Evolutionary conservation across 92 coral and sea anemone genomes (phyloP), one percentile per base, ranked within the genome.

Genomic region (Heliopora coerulea): DNA sequence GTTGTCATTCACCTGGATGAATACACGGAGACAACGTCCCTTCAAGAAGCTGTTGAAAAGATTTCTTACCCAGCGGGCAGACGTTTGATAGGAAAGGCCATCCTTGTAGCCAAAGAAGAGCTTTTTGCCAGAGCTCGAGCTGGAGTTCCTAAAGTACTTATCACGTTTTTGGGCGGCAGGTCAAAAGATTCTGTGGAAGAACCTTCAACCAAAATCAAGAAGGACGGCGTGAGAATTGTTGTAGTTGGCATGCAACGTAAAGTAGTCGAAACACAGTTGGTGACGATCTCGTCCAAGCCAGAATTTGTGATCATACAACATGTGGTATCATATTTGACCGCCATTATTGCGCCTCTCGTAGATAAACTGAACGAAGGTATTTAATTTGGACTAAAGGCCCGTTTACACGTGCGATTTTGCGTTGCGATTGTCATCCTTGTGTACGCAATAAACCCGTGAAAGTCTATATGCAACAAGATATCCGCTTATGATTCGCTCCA

Each of bases 31-130:
- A 62, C 75, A 54, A 81, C 62, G 17, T 59, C 81, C 11, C 54
- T 89, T 6, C 78, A 73, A 28, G 44, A 67, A 29, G 95, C 87
- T 21, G 54, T 86, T 0, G 85, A 82, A 49, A 78, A 65, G 25
- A 82, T 91, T 10, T 46, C 60, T 26, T 62, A 83, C 50, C 81
- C 92, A 0, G 91, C 83, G 0, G 73, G 83, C 17, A 91, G 80
- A 31, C 85, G 91, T 11, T 86, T 74, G 24, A 72, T 75, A n/a
- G 91, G 96, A n/a, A 78, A 79, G 56, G 91, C 96, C 9, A 56
- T 89, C n/a, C 25, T 63, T 30, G 46, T 79, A 7, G 85, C 91
- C 20, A 62, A 75, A 23, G 67, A 58, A 0, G 59, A 82, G 34
- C 82, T 86, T 11, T 86, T 89, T 37, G 35, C 49, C 24, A 82